phyloP scores from a whole-genome alignment of 1,140 invertebrate genomes.

The Euwallacea similis region DNA sequence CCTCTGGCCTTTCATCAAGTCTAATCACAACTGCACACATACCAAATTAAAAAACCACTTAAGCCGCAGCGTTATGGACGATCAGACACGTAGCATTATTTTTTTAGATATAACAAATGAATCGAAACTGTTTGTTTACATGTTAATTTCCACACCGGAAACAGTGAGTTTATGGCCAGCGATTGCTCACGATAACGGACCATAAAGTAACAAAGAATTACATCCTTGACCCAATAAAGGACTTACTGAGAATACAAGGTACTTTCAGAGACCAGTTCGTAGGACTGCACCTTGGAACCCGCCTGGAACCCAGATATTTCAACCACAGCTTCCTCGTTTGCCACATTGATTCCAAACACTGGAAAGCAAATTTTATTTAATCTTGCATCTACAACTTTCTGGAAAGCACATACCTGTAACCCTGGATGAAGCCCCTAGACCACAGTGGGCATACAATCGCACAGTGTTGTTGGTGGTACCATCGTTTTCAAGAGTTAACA shows the following conservation, averaged over 20 bases:
- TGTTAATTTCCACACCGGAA: no score
- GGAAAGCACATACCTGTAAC: neutral
- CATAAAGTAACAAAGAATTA: no score
- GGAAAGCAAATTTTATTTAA: neutral
- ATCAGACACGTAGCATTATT: no score
- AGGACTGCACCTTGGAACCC: neutral
- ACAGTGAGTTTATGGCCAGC: no score
- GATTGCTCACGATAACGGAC: no score
- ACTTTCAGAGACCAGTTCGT: constrained; percentile 4
- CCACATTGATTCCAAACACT: constrained; percentile 20
- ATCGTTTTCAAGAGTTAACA: constrained; percentile 57
- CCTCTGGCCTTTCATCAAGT: no score
- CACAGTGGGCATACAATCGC: constrained; percentile 67
- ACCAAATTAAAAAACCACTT: no score
- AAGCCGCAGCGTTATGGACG: no score
- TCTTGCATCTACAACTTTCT: neutral
- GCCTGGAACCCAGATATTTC: neutral
- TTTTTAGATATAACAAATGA: no score
- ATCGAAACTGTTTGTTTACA: no score
- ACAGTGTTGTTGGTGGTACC: constrained; percentile 52
- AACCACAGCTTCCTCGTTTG: neutral
- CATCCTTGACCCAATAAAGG: neutral
- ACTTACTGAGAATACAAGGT: constrained; percentile 12
- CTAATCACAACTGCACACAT: neutral
- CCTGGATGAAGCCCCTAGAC: constrained; percentile 35